phyloP scores from a whole-genome alignment of 2,888 invertebrate species.

The Ferdinandea cuprea region DNA sequence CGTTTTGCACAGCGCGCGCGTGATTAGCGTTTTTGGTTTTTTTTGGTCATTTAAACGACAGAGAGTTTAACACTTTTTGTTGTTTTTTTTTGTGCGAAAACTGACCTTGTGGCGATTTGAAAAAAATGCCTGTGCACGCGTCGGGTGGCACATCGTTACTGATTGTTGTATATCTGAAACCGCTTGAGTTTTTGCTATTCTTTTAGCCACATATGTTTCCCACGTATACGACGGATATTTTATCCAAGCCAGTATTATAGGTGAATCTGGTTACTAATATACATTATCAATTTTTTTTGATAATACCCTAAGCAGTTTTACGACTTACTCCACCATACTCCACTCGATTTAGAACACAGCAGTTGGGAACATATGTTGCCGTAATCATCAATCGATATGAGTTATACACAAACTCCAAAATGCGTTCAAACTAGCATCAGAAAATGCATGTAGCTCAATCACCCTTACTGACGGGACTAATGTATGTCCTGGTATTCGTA shows the following conservation, averaged over 20 bases:
- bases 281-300: conserved; percentile 6
- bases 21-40: no score
- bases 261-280: conserved; percentile 9
- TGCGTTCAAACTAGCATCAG: conserved; percentile 16
- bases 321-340: conserved; percentile 9
- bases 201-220: conserved; percentile 26
- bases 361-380: not conserved
- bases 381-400: not conserved
- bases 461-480: not conserved
- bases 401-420: conserved; percentile 2
- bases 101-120: no score
- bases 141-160: no score
- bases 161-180: conserved; percentile 1
- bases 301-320: not conserved
- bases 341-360: conserved; percentile 6
- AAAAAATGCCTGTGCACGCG: no score
- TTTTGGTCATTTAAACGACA: no score
- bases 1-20: no score
- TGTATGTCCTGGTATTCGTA: not conserved
- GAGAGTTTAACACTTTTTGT: no score
- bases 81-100: no score
- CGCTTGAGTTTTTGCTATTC: conserved; percentile 11
- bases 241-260: conserved; percentile 20
- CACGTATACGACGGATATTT: conserved; percentile 11
- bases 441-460: conserved; percentile 27